A percentile compares a stretch with the other conserved stretches of the same genome.
Conservation (phyloP, 2,888 invertebrate species). For the Helobdella robusta region DNA sequence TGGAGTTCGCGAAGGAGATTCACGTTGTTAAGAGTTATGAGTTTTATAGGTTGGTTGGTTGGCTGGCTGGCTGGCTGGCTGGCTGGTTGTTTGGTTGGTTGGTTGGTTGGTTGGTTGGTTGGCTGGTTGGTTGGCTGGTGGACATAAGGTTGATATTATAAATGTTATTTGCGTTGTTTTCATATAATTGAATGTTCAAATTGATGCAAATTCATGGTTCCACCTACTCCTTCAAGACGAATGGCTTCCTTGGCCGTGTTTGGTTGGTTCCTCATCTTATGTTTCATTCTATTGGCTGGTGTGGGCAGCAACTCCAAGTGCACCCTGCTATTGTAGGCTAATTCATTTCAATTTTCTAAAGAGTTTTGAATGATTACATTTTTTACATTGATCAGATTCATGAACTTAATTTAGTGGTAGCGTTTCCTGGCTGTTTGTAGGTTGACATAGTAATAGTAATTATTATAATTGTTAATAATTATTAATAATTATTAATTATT, state of each 20-base stretch:
- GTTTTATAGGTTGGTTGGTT: too few relatives aligned
- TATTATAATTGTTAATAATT: background rate
- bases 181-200: too few relatives aligned
- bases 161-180: background rate
- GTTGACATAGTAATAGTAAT: background rate
- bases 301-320: constrained; percentile 35
- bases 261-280: constrained; percentile 34
- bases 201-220: background rate
- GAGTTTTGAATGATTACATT: too few relatives aligned
- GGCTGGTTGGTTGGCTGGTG: background rate
- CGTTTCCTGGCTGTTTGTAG: too few relatives aligned
- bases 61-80: background rate
- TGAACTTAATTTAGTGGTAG: too few relatives aligned
- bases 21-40: too few relatives aligned
- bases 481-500: background rate
- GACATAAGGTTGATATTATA: background rate
- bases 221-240: constrained; percentile 30
- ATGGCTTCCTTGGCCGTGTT: constrained; percentile 30
- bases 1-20: too few relatives aligned
- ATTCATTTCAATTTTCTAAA: background rate
- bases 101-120: background rate
- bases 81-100: background rate
- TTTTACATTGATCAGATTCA: too few relatives aligned
- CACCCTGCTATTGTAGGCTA: constrained; percentile 35
- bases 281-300: constrained; percentile 34